Evolutionary conservation across 2,113 vertebrate genomes (phyloP).

Genomic region (Phoxinus phoxinus): DNA sequence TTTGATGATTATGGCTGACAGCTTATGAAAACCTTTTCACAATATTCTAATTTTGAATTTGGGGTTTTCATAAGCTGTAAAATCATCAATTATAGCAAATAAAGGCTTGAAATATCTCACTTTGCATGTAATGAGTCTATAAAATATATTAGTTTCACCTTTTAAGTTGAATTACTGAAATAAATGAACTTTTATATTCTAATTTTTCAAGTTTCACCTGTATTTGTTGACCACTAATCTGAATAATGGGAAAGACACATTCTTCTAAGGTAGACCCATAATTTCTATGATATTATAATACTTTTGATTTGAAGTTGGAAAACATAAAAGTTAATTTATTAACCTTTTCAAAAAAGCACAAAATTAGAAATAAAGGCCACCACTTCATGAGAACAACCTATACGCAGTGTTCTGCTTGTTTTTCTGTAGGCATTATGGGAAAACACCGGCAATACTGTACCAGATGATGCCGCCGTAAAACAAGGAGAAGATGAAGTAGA

Average conservation of each 20-base stretch:
- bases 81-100: no score
- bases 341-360: not conserved
- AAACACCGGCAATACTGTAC: constrained; percentile 71
- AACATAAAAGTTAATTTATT: not conserved
- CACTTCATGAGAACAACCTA: not conserved
- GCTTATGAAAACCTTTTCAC: no score
- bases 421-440: not conserved
- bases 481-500: constrained; percentile 98
- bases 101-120: no score
- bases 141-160: no score
- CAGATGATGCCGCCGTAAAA: constrained; percentile 98
- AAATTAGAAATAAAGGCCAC: not conserved
- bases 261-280: not conserved
- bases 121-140: no score
- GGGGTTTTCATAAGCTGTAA: no score
- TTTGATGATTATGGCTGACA: no score
- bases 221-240: not conserved
- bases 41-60: no score
- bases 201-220: no score
- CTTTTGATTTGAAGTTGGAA: not conserved
- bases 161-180: no score
- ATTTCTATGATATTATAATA: not conserved
- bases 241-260: not conserved
- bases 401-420: not conserved
- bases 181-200: no score